Evolutionary conservation across 23 tunicate genomes (phyloP).

Genomic region (Oikopleura vanhoeffeni): DNA sequence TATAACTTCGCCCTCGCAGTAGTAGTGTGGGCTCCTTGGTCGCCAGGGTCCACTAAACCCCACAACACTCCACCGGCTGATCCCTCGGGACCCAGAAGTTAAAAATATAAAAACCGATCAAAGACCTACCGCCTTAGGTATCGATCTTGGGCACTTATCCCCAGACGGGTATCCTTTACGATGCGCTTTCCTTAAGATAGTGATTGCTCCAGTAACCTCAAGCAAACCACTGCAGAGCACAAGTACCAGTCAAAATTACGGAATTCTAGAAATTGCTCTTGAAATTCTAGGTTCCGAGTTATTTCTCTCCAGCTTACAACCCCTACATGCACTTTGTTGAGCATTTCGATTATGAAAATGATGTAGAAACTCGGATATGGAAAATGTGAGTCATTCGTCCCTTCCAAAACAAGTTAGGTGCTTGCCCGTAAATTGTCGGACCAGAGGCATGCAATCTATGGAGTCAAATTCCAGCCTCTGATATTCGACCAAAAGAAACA

Average conservation of each 20-base stretch:
- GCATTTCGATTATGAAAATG: neutral
- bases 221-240: neutral
- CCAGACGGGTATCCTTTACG: no score
- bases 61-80: no score
- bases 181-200: neutral
- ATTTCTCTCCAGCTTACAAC: neutral
- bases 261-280: neutral
- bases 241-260: neutral
- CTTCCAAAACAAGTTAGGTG: neutral
- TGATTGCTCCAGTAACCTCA: neutral
- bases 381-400: neutral
- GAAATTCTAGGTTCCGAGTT: neutral
- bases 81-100: no score
- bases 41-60: no score
- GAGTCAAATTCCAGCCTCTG: neutral
- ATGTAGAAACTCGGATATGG: neutral
- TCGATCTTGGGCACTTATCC: no score
- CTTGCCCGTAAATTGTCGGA: neutral
- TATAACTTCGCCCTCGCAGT: no score
- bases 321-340: neutral
- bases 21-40: no score
- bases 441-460: neutral
- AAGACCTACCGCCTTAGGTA: no score
- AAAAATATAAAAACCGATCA: no score
- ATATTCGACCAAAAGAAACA: neutral